Evolutionary conservation across 1,140 invertebrate genomes (phyloP).

Genomic region (Pachyrhynchus sulphureomaculatus): DNA sequence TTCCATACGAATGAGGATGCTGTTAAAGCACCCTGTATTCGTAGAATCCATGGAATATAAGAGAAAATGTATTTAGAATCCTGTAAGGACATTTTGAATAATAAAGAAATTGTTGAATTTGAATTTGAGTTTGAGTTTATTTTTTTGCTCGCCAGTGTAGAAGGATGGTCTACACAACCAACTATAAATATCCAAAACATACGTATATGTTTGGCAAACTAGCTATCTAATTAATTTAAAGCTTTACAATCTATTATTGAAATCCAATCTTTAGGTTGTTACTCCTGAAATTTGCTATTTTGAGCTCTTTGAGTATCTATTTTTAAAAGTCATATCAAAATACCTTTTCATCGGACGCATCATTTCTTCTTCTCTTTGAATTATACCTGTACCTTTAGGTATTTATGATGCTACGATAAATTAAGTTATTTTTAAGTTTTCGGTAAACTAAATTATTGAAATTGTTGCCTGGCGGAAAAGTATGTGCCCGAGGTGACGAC

Average conservation of each 20-base stretch:
- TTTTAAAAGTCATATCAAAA: constrained; percentile 14
- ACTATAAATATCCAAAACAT: too few relatives aligned
- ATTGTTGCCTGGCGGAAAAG: not conserved
- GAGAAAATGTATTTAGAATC: too few relatives aligned
- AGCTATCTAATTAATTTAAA: not conserved
- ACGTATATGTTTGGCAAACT: too few relatives aligned
- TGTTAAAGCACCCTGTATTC: too few relatives aligned
- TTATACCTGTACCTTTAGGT: not conserved
- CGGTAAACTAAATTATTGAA: too few relatives aligned
- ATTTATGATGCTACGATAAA: not conserved
- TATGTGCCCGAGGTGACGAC: not conserved
- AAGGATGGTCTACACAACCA: too few relatives aligned
- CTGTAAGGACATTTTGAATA: too few relatives aligned
- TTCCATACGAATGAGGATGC: too few relatives aligned
- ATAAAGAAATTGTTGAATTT: too few relatives aligned
- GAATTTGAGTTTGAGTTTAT: too few relatives aligned
- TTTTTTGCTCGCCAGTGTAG: too few relatives aligned
- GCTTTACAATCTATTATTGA: constrained; percentile 15
- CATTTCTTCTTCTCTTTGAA: constrained; percentile 9
- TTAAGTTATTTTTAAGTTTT: not conserved
- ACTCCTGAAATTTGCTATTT: constrained; percentile 25
- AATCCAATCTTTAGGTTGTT: constrained; percentile 26
- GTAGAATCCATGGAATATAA: too few relatives aligned
- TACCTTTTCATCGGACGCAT: constrained; percentile 5
- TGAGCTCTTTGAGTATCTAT: constrained; percentile 19